A percentile compares a stretch with the other conserved stretches of the same genome.
These are phyloP conservation scores for Carollia perspicillata DNA, from an alignment of 2,113 vertebrate species.

Conservation along the genomic window DNA sequence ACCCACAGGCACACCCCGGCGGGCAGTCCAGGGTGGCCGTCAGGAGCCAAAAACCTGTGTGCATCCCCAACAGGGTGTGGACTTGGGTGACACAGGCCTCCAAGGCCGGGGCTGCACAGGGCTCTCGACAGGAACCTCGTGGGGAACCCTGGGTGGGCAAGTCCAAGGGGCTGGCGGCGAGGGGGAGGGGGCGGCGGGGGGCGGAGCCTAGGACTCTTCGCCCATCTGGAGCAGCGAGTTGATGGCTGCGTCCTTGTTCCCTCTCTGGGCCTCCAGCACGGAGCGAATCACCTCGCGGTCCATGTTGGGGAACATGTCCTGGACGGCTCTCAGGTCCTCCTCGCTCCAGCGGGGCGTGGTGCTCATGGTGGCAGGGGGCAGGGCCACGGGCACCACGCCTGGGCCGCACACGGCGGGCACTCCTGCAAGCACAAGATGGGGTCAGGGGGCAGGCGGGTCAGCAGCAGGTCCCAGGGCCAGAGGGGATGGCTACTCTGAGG, in stretches of 20 bases:
- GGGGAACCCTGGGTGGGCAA: neutral
- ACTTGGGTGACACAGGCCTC: neutral
- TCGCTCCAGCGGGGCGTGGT: conserved; percentile 87
- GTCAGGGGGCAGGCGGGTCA: no score
- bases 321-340: conserved; percentile 93
- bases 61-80: neutral
- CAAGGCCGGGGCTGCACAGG: neutral
- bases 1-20: fast-evolving
- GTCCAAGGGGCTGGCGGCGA: conserved; percentile 53
- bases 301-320: conserved; percentile 98
- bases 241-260: conserved; percentile 93
- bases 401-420: conserved; percentile 93
- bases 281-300: conserved; percentile 95
- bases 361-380: conserved; percentile 84
- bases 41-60: neutral
- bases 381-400: conserved; percentile 89
- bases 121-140: neutral
- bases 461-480: neutral
- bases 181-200: neutral
- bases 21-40: neutral
- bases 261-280: conserved; percentile 95
- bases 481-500: fast-evolving
- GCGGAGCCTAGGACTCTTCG: conserved; percentile 89
- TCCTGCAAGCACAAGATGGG: conserved; percentile 76
- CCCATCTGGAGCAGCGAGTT: conserved; percentile 98